Evolutionary conservation across 1,140 invertebrate genomes (phyloP).

Genomic region (Meteorus sp.): DNA sequence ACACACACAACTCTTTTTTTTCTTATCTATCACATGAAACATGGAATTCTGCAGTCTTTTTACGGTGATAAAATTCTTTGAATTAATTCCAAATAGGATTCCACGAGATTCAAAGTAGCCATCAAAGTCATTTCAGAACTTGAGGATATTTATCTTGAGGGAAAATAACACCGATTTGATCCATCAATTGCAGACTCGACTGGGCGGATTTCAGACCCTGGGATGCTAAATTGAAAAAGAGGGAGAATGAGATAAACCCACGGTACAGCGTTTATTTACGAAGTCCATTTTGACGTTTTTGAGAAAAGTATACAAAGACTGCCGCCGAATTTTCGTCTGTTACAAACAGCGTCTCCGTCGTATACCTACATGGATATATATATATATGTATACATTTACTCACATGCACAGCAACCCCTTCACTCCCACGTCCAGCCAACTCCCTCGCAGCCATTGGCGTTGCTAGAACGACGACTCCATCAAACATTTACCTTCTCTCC

Average conservation of each 20-base stretch:
- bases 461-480: conserved; percentile 6
- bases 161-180: background rate
- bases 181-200: conserved; percentile 6
- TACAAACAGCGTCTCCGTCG: conserved; percentile 26
- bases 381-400: background rate
- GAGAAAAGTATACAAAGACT: conserved; percentile 12
- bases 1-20: no score
- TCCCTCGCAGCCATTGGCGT: conserved; percentile 36
- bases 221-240: background rate
- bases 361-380: conserved; percentile 1
- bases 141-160: background rate
- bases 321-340: conserved; percentile 20
- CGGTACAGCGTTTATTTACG: conserved; percentile 42
- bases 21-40: no score
- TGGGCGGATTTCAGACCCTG: background rate
- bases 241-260: conserved; percentile 19
- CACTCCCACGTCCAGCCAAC: conserved; percentile 36
- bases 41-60: no score
- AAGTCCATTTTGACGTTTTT: conserved; percentile 34
- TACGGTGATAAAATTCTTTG: no score
- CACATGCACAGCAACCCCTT: conserved; percentile 33
- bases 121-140: no score
- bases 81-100: no score
- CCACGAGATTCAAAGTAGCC: no score
- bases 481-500: conserved; percentile 10